These are phyloP conservation scores for Speoplatyrhinus poulsoni DNA, from an alignment of 2,113 vertebrate genomes.

Conservation along the genomic window DNA sequence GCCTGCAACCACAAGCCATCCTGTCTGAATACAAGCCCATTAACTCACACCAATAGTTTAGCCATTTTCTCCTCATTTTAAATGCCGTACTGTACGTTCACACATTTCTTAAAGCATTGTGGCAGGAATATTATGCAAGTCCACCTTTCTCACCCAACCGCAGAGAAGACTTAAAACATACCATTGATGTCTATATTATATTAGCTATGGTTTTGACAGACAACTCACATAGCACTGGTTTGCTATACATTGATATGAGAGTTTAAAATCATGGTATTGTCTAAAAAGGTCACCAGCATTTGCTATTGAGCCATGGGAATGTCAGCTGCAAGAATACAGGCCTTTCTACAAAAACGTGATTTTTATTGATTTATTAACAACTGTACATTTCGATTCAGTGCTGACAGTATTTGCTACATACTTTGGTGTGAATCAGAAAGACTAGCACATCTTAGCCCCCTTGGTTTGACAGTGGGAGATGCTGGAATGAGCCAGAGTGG, in stretches of 20 bases:
- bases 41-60: slow-evolving; percentile 40
- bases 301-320: background rate
- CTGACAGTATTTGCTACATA: slow-evolving; percentile 83
- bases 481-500: slow-evolving; percentile 51
- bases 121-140: background rate
- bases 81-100: background rate
- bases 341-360: slow-evolving; percentile 70
- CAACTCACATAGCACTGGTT: background rate
- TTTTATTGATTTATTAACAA: slow-evolving; percentile 81
- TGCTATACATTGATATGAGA: too few relatives aligned
- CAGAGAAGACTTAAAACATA: too few relatives aligned
- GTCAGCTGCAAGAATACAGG: background rate
- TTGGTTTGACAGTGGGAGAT: slow-evolving; percentile 45
- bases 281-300: background rate
- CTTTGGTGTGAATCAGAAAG: slow-evolving; percentile 81
- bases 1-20: slow-evolving; percentile 61
- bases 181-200: too few relatives aligned
- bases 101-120: slow-evolving; percentile 18
- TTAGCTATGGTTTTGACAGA: background rate
- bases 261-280: background rate
- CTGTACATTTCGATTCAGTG: slow-evolving; percentile 79
- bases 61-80: slow-evolving; percentile 18
- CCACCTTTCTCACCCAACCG: background rate
- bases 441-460: slow-evolving; percentile 30
- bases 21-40: slow-evolving; percentile 54